Evolutionary conservation across 2,113 vertebrate species (phyloP), one percentile per base, ranked within the genome.

Genomic region (Macquaria ambigua): DNA sequence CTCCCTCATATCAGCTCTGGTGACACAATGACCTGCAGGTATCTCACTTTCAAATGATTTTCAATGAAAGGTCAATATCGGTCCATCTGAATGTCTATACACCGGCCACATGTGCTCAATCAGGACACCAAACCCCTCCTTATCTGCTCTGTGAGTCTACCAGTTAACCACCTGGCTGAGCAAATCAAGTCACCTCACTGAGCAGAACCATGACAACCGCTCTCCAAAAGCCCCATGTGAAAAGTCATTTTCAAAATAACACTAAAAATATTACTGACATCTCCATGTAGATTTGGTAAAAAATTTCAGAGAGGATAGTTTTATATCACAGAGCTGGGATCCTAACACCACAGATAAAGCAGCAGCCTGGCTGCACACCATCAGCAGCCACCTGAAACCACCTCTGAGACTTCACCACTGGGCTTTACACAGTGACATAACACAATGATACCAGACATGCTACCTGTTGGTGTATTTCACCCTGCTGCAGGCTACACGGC

Each of bases 391-490:
- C 70, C 80, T 79, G 85, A 86, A 77, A 77, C 77, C 71, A 77
- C 85, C 67, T 63, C 76, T 71, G 86, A 75, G 73, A 74, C 66
- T 63, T 43, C 56, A 73, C 67, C 25, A n/a, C 64, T 79, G 77
- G 43, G 74, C 43, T 78, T 61, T 63, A 48, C 46, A 77, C 79
- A 78, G 10, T 68, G 67, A 75, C 76, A 81, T 56, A 79, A 74
- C 69, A 74, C 25, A 83, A 73, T 46, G 31, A 77, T 5, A 80
- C 18, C 68, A 74, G 59, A 70, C 70, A 41, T 52, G 76, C 75
- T 82, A 90, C 89, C 84, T 82, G 89, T 87, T 82, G 89, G 78
- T 74, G 43, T 48, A 55, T 63, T 63, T 61, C 72, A 25, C 78
- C 55, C n/a, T n/a, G 70, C 78, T 61, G 55, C 82, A 73, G 55